Conservation (phyloP, 1,140 invertebrate genomes). For the Tigriopus japonicus region DNA sequence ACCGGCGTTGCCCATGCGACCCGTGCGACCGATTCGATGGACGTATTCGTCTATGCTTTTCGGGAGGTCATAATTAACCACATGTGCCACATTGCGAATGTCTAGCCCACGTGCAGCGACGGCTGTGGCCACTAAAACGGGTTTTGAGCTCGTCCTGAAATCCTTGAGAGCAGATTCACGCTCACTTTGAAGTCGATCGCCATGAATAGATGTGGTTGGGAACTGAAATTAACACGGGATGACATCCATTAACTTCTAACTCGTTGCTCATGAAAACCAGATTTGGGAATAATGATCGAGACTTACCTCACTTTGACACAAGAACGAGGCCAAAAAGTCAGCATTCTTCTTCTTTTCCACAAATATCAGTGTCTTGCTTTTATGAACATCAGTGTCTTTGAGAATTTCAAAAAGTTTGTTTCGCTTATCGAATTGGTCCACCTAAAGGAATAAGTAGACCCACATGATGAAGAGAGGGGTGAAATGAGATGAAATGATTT, state of each 20-base stretch:
- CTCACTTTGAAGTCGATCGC: conserved; percentile 69
- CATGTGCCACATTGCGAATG: conserved; percentile 93
- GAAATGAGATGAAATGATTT: too few relatives aligned
- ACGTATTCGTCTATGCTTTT: conserved; percentile 93
- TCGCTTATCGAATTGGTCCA: conserved; percentile 50
- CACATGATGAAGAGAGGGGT: too few relatives aligned
- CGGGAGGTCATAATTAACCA: conserved; percentile 94
- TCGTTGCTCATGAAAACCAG: too few relatives aligned
- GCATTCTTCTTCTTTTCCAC: conserved; percentile 71
- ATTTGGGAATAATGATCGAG: too few relatives aligned
- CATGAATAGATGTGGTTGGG: conserved; percentile 75
- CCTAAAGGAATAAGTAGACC: conserved; percentile 38
- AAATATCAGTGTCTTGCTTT: conserved; percentile 49
- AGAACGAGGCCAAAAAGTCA: conserved; percentile 60
- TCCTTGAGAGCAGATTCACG: conserved; percentile 66
- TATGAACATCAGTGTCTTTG: conserved; percentile 3
- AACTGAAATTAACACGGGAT: neutral
- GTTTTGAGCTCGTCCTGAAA: conserved; percentile 51
- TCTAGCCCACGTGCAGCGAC: conserved; percentile 71
- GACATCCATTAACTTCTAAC: too few relatives aligned
- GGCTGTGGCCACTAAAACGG: conserved; percentile 72
- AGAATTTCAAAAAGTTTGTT: conserved; percentile 32
- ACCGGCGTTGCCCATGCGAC: conserved; percentile 68
- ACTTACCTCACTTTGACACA: conserved; percentile 41
- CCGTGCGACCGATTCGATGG: conserved; percentile 38